Percentiles rank a stretch among this genome's conserved stretches.
These are phyloP conservation scores for Eristalinus aeneus DNA, from an alignment of 2,888 invertebrate species.

Conservation along the genomic window DNA sequence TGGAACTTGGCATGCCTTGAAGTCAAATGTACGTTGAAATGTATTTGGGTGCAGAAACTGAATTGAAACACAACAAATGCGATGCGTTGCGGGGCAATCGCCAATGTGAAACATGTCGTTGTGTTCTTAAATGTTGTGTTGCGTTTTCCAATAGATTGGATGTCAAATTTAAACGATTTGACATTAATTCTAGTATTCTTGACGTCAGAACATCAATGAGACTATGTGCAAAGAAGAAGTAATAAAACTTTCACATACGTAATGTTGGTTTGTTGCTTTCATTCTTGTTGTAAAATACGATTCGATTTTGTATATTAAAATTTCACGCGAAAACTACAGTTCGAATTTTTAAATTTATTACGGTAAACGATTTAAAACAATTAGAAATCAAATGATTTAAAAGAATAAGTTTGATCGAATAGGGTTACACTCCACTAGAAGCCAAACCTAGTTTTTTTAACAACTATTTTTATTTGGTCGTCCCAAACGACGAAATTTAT, in stretches of 20 bases:
- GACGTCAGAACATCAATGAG: slow-evolving; percentile 31
- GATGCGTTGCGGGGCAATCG: slow-evolving; percentile 39
- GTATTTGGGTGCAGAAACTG: neutral
- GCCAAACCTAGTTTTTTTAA: too few relatives aligned
- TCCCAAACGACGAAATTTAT: too few relatives aligned
- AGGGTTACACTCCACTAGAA: too few relatives aligned
- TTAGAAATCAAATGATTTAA: too few relatives aligned
- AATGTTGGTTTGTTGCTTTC: neutral
- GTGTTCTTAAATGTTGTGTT: slow-evolving; percentile 50
- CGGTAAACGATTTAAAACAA: too few relatives aligned
- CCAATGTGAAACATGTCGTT: slow-evolving; percentile 55
- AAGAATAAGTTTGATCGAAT: too few relatives aligned
- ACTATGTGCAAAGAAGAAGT: too few relatives aligned
- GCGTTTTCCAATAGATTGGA: slow-evolving; percentile 42
- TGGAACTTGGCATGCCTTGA: slow-evolving; percentile 34
- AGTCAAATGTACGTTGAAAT: slow-evolving; percentile 1
- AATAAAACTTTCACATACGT: neutral
- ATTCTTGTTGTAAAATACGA: too few relatives aligned
- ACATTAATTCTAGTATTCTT: slow-evolving; percentile 32
- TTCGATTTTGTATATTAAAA: too few relatives aligned
- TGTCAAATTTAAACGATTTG: slow-evolving; percentile 60
- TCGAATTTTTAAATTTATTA: too few relatives aligned
- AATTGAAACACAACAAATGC: slow-evolving; percentile 29
- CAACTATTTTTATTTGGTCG: too few relatives aligned
- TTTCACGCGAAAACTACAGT: too few relatives aligned